Evolutionary conservation across 1,140 invertebrate species (phyloP).

Genomic region (Drosophila burlai): DNA sequence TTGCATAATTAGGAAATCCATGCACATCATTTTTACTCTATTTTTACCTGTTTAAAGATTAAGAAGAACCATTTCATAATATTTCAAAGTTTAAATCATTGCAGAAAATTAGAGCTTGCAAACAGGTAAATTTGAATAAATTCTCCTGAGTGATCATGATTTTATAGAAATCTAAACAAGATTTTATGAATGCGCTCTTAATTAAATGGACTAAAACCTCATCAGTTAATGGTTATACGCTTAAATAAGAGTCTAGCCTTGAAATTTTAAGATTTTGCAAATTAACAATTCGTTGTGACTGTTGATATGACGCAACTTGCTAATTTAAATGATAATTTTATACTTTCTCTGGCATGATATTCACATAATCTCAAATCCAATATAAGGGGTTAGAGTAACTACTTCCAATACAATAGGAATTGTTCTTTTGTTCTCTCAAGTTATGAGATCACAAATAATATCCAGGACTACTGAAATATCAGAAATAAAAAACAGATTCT

Average conservation of each 20-base stretch:
- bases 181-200: constrained; percentile 7
- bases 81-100: background rate
- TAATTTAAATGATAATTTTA: background rate
- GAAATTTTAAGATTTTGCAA: background rate
- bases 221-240: background rate
- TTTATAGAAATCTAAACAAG: background rate
- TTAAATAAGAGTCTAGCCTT: background rate
- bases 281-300: background rate
- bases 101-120: background rate
- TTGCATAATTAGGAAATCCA: too few relatives aligned
- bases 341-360: background rate
- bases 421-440: background rate
- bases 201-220: background rate
- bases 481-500: background rate
- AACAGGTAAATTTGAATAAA: background rate
- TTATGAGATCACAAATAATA: background rate
- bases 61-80: background rate
- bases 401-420: background rate
- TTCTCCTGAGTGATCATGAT: background rate
- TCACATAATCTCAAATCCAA: background rate
- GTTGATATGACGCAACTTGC: constrained; percentile 5
- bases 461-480: background rate
- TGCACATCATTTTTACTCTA: too few relatives aligned
- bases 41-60: too few relatives aligned
- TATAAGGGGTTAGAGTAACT: background rate